Conservation (phyloP, 2,113 vertebrate genomes). For the Capreolus pygargus region DNA sequence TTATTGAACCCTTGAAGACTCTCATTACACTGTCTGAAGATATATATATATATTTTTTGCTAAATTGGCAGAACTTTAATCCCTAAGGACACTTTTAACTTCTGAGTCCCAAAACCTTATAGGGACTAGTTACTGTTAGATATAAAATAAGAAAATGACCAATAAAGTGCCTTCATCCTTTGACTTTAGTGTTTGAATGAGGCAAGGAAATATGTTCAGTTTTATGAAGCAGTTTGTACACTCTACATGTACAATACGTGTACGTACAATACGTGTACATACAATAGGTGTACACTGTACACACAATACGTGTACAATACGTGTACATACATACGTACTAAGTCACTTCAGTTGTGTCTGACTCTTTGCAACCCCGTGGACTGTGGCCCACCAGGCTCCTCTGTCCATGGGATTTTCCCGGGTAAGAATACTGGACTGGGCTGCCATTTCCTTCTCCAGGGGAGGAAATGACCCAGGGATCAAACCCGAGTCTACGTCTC, state of each 20-base stretch:
- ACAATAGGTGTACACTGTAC: fast-evolving
- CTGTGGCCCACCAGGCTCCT: not conserved
- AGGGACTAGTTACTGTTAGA: not conserved
- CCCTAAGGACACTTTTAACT: not conserved
- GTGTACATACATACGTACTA: not conserved
- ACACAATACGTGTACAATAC: too few relatives aligned
- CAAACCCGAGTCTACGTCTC: not conserved
- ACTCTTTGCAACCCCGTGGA: not conserved
- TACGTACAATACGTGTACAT: too few relatives aligned
- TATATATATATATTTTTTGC: not conserved
- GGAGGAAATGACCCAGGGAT: not conserved
- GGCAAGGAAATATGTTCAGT: not conserved
- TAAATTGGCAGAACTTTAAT: not conserved
- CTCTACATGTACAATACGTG: fast-evolving
- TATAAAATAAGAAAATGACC: not conserved
- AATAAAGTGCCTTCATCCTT: not conserved
- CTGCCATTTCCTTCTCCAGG: not conserved
- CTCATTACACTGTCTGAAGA: not conserved
- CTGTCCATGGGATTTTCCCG: not conserved
- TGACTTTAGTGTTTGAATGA: not conserved
- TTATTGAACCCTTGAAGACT: not conserved
- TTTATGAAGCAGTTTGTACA: not conserved
- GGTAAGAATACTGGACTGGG: not conserved
- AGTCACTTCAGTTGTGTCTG: not conserved
- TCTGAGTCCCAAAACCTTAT: not conserved